A percentile compares a stretch with the other conserved stretches of the same genome.
phyloP scores from a whole-genome alignment of 2,113 vertebrate genomes.

The Oncorhynchus keta region DNA sequence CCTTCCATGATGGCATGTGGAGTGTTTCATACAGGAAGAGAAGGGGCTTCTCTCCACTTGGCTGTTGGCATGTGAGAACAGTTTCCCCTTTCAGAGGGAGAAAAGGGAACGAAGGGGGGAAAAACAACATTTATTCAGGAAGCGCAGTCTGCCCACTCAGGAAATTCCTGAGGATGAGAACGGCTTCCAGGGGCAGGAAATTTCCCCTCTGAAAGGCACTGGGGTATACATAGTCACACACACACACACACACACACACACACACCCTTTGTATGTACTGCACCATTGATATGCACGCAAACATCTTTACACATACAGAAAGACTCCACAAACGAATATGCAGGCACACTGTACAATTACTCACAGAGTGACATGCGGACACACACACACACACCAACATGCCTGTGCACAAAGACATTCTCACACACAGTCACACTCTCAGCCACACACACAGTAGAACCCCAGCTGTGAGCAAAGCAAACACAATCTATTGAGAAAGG shows the following conservation, averaged over 20 bases:
- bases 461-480: constrained; percentile 47
- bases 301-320: constrained; percentile 30
- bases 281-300: no score
- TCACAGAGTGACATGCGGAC: constrained; percentile 20
- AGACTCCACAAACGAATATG: constrained; percentile 24
- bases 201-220: constrained; percentile 87
- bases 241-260: constrained; percentile 31
- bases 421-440: constrained; percentile 13
- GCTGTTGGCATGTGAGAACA: constrained; percentile 75
- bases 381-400: constrained; percentile 17
- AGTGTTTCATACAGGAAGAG: constrained; percentile 65
- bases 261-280: no score
- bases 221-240: constrained; percentile 41
- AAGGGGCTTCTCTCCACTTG: constrained; percentile 51
- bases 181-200: constrained; percentile 98
- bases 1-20: constrained; percentile 47
- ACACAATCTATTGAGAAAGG: background rate
- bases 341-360: constrained; percentile 10
- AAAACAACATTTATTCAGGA: constrained; percentile 90
- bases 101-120: constrained; percentile 30
- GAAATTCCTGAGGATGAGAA: constrained; percentile 97
- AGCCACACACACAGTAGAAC: constrained; percentile 55
- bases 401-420: background rate
- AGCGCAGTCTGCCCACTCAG: constrained; percentile 97
- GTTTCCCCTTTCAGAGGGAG: constrained; percentile 89